Conservation (phyloP, 2,797 vertebrate species). For the Danio tinwini region DNA sequence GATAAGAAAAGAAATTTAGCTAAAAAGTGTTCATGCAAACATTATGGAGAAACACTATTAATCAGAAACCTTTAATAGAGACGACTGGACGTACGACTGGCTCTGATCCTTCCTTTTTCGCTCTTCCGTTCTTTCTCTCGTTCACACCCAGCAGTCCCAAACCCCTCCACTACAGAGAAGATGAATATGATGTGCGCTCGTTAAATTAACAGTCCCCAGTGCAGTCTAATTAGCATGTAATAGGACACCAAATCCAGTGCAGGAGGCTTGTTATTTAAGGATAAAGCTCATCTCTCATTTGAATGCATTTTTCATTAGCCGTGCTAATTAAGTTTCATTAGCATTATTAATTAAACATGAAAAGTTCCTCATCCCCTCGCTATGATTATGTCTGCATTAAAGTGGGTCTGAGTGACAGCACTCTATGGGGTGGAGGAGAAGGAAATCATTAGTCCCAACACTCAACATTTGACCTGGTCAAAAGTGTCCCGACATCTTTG, state of each 20-base stretch:
- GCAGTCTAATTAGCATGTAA: slow-evolving; percentile 83
- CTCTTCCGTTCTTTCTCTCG: slow-evolving; percentile 53
- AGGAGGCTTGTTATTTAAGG: slow-evolving; percentile 86
- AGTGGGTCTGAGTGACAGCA: slow-evolving; percentile 70
- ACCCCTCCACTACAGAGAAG: slow-evolving; percentile 56
- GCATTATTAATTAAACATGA: slow-evolving; percentile 86
- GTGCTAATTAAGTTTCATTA: slow-evolving; percentile 85
- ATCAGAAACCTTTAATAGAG: slow-evolving; percentile 12
- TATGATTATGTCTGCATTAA: slow-evolving; percentile 73
- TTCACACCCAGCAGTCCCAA: slow-evolving; percentile 54
- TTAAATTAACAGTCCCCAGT: slow-evolving; percentile 77
- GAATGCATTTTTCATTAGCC: slow-evolving; percentile 87
- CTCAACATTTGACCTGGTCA: slow-evolving; percentile 42
- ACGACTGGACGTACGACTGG: slow-evolving; percentile 6
- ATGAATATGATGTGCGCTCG: slow-evolving; percentile 78
- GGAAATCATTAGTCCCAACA: slow-evolving; percentile 54
- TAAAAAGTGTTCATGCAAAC: background rate
- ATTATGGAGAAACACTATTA: background rate
- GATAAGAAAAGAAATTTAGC: background rate
- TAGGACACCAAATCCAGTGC: slow-evolving; percentile 81
- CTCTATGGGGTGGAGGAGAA: slow-evolving; percentile 54
- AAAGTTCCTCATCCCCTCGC: slow-evolving; percentile 78
- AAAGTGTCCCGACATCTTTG: background rate
- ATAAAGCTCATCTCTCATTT: slow-evolving; percentile 86
- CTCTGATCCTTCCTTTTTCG: background rate